Conservation (phyloP, 1,140 invertebrate genomes). For the Oncopodura yosiiana region DNA sequence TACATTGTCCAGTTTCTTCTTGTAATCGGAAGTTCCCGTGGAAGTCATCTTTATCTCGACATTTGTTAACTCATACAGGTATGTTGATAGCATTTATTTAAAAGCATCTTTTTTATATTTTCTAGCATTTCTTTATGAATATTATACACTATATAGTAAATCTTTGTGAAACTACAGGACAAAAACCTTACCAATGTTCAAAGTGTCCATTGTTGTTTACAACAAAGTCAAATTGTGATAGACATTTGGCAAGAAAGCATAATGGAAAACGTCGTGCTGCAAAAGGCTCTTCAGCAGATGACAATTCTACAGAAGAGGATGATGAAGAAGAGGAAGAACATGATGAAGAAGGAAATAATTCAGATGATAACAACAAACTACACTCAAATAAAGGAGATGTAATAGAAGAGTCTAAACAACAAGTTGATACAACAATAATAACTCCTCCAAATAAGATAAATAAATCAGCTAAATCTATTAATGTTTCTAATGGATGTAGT, state of each 20-base stretch:
- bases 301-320: conserved; percentile 36
- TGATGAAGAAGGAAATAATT: conserved; percentile 1
- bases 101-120: too few species aligned
- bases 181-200: conserved; percentile 90
- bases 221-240: conserved; percentile 92
- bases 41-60: conserved; percentile 74
- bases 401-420: not conserved
- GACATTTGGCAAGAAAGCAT: conserved; percentile 83
- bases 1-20: conserved; percentile 81
- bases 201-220: conserved; percentile 87
- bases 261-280: conserved; percentile 42
- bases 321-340: conserved; percentile 15
- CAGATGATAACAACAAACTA: conserved; percentile 25
- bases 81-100: too few species aligned
- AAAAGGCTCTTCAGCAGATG: too few species aligned
- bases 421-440: not conserved
- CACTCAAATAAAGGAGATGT: not conserved
- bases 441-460: not conserved
- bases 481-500: conserved; percentile 11
- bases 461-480: conserved; percentile 8
- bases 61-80: conserved; percentile 68
- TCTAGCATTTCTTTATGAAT: too few species aligned
- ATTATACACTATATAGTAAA: not conserved
- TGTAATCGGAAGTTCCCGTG: conserved; percentile 89
- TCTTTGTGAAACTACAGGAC: conserved; percentile 82